Evolutionary conservation across 1,140 invertebrate species (phyloP), one percentile per base, ranked within the genome.

Genomic region (Scaptomyza pallida): DNA sequence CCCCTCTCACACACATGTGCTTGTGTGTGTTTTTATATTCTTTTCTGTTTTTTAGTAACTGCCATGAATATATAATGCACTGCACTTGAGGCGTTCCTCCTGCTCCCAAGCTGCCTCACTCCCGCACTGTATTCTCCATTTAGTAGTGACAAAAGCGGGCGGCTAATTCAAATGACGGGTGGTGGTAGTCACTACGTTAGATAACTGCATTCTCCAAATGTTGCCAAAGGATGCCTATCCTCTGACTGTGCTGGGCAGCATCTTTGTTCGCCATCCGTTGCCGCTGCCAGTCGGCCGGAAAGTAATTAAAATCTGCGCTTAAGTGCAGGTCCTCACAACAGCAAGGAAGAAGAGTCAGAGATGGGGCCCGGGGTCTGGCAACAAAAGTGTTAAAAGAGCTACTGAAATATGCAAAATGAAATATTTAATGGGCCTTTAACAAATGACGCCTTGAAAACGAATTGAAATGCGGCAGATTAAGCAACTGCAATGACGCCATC

Each of bases 261-360:
- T 64, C 67, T 73, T 68, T 76, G 74, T 76, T 59, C 30, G 63
- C 50, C 72, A 72, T 78, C 80, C 80, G 80, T 63, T 85, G 76
- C 72, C 43, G 21, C 17, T 56, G 68, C 61, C 81, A 80, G 80
- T 86, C 81, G 82, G 82, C 81, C 81, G 81, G 81, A 86, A 86
- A 86, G 82, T 86, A 86, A 86, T 86, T 86, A 86, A 86, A 86
- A 86, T 86, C 77, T 86, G 78, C 81, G 82, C 81, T 81, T 86
- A 86, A 86, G 81, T 86, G 81, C 81, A 88, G 77, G 64, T 78
- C 74, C 85, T 81, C 63, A 30, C 6, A 77, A 70, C 47, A 78
- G 59, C 43, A 45, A 16, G 19, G 45, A 13, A 63, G 48, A 48
- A 19, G n/a, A 37, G 33, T 13, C 2, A 5, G 17, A 6, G 19